These are phyloP conservation scores for Ylistrum balloti DNA, from an alignment of 1,140 invertebrate genomes.

Conservation along the genomic window DNA sequence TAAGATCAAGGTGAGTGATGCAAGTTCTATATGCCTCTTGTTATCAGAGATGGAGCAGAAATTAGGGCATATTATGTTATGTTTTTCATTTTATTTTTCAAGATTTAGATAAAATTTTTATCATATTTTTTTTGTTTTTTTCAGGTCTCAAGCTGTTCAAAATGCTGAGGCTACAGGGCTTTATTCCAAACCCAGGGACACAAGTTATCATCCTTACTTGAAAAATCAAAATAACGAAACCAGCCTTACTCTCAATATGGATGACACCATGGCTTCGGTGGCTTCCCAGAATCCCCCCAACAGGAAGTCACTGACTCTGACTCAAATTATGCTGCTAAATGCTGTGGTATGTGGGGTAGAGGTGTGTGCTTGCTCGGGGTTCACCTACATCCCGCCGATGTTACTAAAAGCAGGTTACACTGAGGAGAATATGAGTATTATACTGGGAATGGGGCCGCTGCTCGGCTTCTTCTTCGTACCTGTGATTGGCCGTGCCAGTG, in stretches of 20 bases:
- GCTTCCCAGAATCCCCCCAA: conserved; percentile 16
- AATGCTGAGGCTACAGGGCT: not conserved
- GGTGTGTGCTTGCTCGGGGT: conserved; percentile 83
- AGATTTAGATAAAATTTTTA: no score
- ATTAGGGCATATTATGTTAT: no score
- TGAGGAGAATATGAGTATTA: conserved; percentile 82
- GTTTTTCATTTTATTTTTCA: no score
- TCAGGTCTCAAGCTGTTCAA: not conserved
- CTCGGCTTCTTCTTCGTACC: conserved; percentile 83
- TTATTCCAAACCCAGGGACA: not conserved
- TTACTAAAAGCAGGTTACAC: conserved; percentile 83
- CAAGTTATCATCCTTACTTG: conserved; percentile 82
- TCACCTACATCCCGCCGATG: conserved; percentile 84
- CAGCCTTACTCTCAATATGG: not conserved
- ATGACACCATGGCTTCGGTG: not conserved
- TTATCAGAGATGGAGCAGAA: no score
- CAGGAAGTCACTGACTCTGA: conserved; percentile 53
- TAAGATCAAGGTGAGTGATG: no score
- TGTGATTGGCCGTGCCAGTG: conserved; percentile 82
- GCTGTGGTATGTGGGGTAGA: conserved; percentile 84
- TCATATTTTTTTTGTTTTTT: not conserved
- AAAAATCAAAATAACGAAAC: not conserved
- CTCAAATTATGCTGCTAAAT: conserved; percentile 81
- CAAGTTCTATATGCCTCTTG: no score
- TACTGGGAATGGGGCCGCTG: conserved; percentile 82